Evolutionary conservation across 2,888 invertebrate species (phyloP).

Genomic region (Aphrophora alni): DNA sequence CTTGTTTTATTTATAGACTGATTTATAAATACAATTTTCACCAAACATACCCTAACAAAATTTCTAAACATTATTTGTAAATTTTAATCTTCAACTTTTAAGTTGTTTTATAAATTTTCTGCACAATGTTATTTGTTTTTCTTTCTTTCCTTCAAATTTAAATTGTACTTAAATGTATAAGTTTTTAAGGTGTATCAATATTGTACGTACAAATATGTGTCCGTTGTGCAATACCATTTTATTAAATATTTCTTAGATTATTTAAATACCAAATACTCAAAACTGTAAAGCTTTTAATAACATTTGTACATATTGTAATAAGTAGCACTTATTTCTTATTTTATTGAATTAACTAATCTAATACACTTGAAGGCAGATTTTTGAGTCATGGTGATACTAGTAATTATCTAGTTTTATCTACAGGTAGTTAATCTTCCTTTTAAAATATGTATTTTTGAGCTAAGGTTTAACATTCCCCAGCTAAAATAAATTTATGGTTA

Average conservation of each 20-base stretch:
- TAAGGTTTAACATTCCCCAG: no score
- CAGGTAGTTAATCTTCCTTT: no score
- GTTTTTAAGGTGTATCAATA: background rate
- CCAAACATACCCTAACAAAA: no score
- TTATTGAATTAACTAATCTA: background rate
- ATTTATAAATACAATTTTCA: no score
- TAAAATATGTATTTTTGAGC: no score
- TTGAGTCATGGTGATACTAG: background rate
- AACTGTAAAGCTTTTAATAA: background rate
- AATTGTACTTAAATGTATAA: background rate
- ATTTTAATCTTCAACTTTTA: no score
- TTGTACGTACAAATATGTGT: background rate
- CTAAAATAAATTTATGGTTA: no score
- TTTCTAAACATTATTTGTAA: no score
- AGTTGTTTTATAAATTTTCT: no score
- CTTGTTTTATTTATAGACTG: no score
- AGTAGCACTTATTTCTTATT: background rate
- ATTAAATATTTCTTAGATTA: background rate
- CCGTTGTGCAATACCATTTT: background rate
- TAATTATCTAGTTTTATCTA: no score
- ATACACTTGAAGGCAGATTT: background rate
- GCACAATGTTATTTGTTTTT: background rate
- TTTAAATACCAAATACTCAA: background rate
- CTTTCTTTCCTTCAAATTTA: background rate
- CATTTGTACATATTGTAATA: background rate